Evolutionary conservation across 2,113 vertebrate species (phyloP).

Genomic region (Chionis minor): DNA sequence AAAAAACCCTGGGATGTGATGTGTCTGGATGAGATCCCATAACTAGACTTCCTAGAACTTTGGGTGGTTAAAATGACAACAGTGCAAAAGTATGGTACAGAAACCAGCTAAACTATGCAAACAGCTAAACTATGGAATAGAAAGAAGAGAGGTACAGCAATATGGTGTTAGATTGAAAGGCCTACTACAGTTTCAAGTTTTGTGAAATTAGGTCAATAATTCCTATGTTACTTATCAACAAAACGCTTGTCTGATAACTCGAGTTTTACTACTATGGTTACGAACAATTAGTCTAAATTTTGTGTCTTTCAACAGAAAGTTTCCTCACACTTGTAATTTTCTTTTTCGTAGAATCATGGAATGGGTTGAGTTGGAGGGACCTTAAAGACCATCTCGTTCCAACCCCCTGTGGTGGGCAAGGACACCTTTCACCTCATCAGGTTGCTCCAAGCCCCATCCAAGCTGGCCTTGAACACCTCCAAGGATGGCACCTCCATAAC

Average conservation of each 20-base stretch:
- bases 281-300: neutral
- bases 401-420: too few relatives aligned
- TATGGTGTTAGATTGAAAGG: neutral
- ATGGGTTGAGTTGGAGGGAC: neutral
- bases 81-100: neutral
- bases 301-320: neutral
- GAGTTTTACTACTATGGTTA: neutral
- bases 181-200: neutral
- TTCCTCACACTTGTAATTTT: neutral
- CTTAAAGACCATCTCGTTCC: neutral
- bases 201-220: neutral
- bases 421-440: neutral
- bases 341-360: neutral
- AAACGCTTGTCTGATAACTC: neutral
- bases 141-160: neutral
- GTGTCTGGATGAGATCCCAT: neutral
- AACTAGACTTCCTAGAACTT: neutral
- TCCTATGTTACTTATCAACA: neutral
- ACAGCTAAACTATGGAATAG: neutral
- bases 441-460: neutral
- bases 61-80: neutral
- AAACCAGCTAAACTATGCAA: too few relatives aligned
- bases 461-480: neutral
- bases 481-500: neutral
- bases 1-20: neutral